Evolutionary conservation across 2,797 vertebrate species (phyloP).

Genomic region (Phrynocephalus forsythii): DNA sequence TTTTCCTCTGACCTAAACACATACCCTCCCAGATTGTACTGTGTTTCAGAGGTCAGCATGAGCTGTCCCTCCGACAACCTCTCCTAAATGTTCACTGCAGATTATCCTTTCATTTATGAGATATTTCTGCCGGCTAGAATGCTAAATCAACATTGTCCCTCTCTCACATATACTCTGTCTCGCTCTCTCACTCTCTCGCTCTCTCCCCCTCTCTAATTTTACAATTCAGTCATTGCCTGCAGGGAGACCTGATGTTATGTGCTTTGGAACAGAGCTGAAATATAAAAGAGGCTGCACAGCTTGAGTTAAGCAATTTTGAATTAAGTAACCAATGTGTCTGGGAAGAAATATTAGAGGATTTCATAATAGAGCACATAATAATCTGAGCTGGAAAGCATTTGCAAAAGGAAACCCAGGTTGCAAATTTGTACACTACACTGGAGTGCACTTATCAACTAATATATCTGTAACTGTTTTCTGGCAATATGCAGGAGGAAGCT

Average conservation of each 20-base stretch:
- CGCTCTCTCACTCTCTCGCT: slow-evolving; percentile 11
- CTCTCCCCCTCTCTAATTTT: slow-evolving; percentile 7
- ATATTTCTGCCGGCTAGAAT: slow-evolving; percentile 41
- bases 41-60: slow-evolving; percentile 43
- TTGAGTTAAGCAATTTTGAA: slow-evolving; percentile 14
- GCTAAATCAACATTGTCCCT: slow-evolving; percentile 46
- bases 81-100: slow-evolving; percentile 27
- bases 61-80: slow-evolving; percentile 34
- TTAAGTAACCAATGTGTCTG: slow-evolving; percentile 19
- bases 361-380: slow-evolving; percentile 8
- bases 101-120: slow-evolving; percentile 50
- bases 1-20: slow-evolving; percentile 34
- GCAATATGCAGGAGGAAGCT: too few relatives aligned
- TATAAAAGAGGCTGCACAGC: slow-evolving; percentile 13
- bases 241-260: slow-evolving; percentile 34
- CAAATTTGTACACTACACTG: background rate
- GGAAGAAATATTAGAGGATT: slow-evolving; percentile 36
- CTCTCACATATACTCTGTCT: background rate
- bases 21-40: slow-evolving; percentile 28
- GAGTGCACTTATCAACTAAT: background rate
- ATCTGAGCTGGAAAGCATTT: background rate
- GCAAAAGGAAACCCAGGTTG: background rate
- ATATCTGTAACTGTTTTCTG: background rate
- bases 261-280: slow-evolving; percentile 46
- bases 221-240: slow-evolving; percentile 50